Base-by-base conservation (phyloP, 2,888 invertebrate genomes). In the Ischnus inquisitorius region DNA sequence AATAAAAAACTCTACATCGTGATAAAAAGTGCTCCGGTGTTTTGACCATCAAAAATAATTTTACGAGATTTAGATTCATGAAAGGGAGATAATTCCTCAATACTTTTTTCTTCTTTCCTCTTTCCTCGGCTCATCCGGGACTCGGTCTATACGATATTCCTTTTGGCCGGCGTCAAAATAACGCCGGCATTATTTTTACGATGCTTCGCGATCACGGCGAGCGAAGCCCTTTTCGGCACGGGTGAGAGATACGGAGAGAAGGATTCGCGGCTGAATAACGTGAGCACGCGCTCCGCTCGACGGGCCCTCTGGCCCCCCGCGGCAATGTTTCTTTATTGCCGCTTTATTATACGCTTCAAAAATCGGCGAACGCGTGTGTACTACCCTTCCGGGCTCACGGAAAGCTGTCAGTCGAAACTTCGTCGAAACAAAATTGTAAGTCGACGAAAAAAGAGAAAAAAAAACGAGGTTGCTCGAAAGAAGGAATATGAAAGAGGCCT, bases 321-420 rank as follows among this genome's bases (percentile, higher is more conserved):
- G 85, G 86, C 85, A 86, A 86, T 83, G 83, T 86, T 87, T 84
- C 87, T 86, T 87, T 87, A 87, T 87, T 86, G 85, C 87, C 80
- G 85, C 83, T 86, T 87, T 86, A 87, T 87, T 87, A 87, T 87
- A 84, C 85, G 82, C 82, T 79, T 79, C 79, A 71, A 79, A 83
- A 82, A 78, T 51, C 78, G 67, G 65, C 57, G 46, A 60, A 65
- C 28, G 22, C 69, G 51, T 75, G 75, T 51, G 74, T 54, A 12
- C 46, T 74, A 74, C 57, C 34, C 79, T 83, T 79, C 80, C 80
- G 80, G 76, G 80, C 77, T 60, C 62, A 51, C 41, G 68, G 16
- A 64, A 83, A 77, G 28, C 72, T 64, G 79, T 71, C 79, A 43
- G 83, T 71, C 48, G 25, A 74, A 83, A 60, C n/a, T 28, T 60